Evolutionary conservation across 2,888 invertebrate genomes (phyloP).

Genomic region (Eristalis pertinax): DNA sequence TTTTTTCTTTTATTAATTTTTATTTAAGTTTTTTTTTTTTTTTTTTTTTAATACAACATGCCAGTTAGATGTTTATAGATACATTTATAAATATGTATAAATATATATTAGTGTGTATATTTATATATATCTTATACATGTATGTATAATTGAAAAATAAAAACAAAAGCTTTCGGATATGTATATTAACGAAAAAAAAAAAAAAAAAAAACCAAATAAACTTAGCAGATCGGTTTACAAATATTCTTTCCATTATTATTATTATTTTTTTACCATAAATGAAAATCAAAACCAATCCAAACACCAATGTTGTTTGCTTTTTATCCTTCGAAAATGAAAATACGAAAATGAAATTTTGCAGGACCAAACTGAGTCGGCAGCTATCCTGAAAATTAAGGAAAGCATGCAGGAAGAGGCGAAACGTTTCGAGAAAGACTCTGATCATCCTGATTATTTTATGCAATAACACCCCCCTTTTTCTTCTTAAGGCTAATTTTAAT

Average conservation of each 20-base stretch:
- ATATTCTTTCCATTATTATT: not conserved
- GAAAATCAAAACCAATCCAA: slow-evolving; percentile 43
- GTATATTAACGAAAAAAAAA: slow-evolving; percentile 62
- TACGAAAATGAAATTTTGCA: slow-evolving; percentile 81
- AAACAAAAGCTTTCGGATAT: slow-evolving; percentile 19
- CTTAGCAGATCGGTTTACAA: slow-evolving; percentile 27
- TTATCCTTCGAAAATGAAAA: slow-evolving; percentile 70
- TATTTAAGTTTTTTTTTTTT: not conserved
- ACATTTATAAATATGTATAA: not conserved
- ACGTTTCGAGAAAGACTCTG: slow-evolving; percentile 98
- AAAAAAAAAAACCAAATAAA: slow-evolving; percentile 34
- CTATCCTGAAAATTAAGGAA: slow-evolving; percentile 99
- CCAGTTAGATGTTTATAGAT: not conserved
- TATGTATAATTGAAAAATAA: slow-evolving; percentile 49
- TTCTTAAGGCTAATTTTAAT: slow-evolving; percentile 78
- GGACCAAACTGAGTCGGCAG: slow-evolving; percentile 98
- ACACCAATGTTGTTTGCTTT: slow-evolving; percentile 61
- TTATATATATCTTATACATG: slow-evolving; percentile 15
- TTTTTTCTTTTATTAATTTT: slow-evolving; percentile 27
- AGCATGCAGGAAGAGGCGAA: slow-evolving; percentile 99
- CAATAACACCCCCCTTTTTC: slow-evolving; percentile 85
- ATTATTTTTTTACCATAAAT: slow-evolving; percentile 7
- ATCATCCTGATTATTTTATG: slow-evolving; percentile 98
- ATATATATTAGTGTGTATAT: slow-evolving; percentile 18
- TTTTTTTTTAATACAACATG: not conserved